Percentiles rank a stretch among this genome's conserved stretches.
Conservation (phyloP, 1,140 invertebrate species). For the Mactra quadrangularis region DNA sequence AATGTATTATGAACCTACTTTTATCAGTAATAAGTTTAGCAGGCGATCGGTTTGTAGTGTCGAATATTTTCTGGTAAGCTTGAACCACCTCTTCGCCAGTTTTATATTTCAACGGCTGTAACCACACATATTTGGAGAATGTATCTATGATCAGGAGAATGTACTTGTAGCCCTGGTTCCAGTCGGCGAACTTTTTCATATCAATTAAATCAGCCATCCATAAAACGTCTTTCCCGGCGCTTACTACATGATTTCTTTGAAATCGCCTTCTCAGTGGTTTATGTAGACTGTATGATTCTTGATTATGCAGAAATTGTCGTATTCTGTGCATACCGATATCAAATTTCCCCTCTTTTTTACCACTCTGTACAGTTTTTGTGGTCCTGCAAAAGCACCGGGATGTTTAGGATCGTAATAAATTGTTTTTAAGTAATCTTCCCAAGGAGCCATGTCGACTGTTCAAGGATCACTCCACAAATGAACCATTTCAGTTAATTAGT, state of each 20-base stretch:
- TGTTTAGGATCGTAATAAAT: constrained; percentile 21
- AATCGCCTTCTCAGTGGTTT: constrained; percentile 9
- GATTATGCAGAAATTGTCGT: neutral
- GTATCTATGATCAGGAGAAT: constrained; percentile 12
- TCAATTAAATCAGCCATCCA: constrained; percentile 32
- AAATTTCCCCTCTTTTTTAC: constrained; percentile 32
- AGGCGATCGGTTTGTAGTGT: neutral
- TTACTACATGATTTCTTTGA: constrained; percentile 4
- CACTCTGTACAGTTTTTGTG: constrained; percentile 39
- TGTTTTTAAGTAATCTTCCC: constrained; percentile 31
- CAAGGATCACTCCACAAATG: constrained; percentile 19
- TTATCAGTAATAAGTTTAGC: constrained; percentile 22
- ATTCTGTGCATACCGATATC: constrained; percentile 27
- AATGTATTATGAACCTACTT: neutral
- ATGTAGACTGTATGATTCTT: constrained; percentile 18
- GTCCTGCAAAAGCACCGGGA: constrained; percentile 1
- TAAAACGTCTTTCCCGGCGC: too few relatives aligned
- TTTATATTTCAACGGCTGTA: constrained; percentile 14
- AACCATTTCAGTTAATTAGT: too few relatives aligned
- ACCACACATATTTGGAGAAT: neutral
- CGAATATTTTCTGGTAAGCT: constrained; percentile 22
- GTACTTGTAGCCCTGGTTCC: constrained; percentile 6
- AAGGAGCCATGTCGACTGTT: constrained; percentile 36
- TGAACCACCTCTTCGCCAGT: constrained; percentile 12
- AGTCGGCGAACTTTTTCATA: constrained; percentile 6